Percentiles rank a stretch among this genome's conserved stretches.
phyloP scores from a whole-genome alignment of 2,797 vertebrate species.

The Ispidina picta region DNA sequence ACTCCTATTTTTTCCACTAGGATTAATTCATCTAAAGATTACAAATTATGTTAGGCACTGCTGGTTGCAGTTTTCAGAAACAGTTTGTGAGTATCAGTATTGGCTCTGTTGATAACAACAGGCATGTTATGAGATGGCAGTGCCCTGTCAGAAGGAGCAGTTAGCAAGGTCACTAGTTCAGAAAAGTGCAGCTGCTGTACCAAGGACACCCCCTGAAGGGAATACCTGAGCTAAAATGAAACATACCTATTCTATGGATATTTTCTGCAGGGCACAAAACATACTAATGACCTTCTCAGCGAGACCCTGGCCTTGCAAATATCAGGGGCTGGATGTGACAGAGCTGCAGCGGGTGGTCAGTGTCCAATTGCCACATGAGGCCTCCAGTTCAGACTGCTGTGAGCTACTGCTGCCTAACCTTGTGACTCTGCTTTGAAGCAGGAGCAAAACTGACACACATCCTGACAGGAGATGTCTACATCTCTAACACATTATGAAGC shows the following conservation, averaged over 20 bases:
- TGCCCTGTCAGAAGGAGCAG: not conserved
- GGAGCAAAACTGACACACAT: not conserved
- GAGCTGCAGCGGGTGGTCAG: not conserved
- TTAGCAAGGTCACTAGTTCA: not conserved
- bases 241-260: not conserved
- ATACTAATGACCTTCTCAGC: not conserved
- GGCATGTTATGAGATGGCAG: not conserved
- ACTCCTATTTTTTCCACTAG: not conserved
- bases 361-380: not conserved
- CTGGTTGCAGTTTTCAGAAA: slow-evolving; percentile 59
- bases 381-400: not conserved
- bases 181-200: not conserved
- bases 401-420: not conserved
- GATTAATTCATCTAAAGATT: not conserved
- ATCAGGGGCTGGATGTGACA: not conserved
- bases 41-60: slow-evolving; percentile 28
- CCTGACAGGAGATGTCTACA: not conserved
- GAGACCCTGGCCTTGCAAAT: not conserved
- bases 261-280: not conserved
- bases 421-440: not conserved
- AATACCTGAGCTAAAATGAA: slow-evolving; percentile 45
- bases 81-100: not conserved
- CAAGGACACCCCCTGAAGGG: not conserved
- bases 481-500: not conserved
- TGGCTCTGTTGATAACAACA: slow-evolving; percentile 26